These are phyloP conservation scores for Caradrina kadenii DNA, from an alignment of 2,888 invertebrate genomes.

Conservation along the genomic window DNA sequence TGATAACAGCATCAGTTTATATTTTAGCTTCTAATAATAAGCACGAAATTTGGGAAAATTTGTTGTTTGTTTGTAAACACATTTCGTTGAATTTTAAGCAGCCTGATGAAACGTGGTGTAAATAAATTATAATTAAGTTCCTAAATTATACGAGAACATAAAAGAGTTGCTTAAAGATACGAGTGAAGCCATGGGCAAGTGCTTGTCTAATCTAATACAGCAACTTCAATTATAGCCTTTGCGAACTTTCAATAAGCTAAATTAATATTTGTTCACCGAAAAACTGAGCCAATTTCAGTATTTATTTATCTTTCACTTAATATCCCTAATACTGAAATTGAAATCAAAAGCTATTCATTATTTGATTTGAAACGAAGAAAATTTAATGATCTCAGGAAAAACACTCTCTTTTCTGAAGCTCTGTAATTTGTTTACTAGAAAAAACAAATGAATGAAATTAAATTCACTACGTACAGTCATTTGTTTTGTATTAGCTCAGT, in stretches of 20 bases:
- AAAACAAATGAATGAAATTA: background rate
- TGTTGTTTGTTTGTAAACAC: too few relatives aligned
- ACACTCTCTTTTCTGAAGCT: background rate
- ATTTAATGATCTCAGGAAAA: slow-evolving; percentile 13
- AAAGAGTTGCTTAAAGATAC: background rate
- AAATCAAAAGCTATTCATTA: slow-evolving; percentile 26
- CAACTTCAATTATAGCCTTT: background rate
- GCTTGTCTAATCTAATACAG: background rate
- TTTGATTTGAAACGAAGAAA: slow-evolving; percentile 17
- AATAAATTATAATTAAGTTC: too few relatives aligned
- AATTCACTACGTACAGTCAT: background rate
- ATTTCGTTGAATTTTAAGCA: too few relatives aligned
- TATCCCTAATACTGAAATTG: slow-evolving; percentile 3
- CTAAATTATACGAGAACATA: too few relatives aligned
- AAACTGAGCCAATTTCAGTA: slow-evolving; percentile 1
- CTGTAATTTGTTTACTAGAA: background rate
- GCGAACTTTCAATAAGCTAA: background rate
- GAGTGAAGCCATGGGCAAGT: background rate
- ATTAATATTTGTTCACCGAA: background rate
- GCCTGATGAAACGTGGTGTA: too few relatives aligned
- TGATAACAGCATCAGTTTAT: too few relatives aligned
- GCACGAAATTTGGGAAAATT: too few relatives aligned
- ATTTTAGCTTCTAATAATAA: too few relatives aligned
- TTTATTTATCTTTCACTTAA: slow-evolving; percentile 13
- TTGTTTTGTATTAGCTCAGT: too few relatives aligned